phyloP scores from a whole-genome alignment of 2,113 vertebrate species.

The Gobius niger region DNA sequence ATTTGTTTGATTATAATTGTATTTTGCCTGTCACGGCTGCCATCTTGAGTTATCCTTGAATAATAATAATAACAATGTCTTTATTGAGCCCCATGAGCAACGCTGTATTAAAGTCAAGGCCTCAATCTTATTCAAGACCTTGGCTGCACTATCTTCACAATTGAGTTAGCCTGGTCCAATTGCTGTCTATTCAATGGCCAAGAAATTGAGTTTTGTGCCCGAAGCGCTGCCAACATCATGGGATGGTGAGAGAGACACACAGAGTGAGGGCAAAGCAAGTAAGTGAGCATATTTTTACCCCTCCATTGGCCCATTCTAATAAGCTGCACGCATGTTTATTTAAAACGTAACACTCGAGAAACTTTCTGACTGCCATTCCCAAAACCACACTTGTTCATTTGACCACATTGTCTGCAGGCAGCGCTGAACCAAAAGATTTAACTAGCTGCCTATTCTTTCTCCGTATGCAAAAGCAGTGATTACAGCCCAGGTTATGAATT shows the following conservation, averaged over 20 bases:
- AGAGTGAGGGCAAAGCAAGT: constrained; percentile 42
- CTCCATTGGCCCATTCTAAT: constrained; percentile 34
- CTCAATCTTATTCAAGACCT: constrained; percentile 79
- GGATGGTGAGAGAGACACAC: constrained; percentile 49
- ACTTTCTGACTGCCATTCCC: constrained; percentile 50
- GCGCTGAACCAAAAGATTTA: constrained; percentile 49
- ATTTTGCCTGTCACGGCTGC: constrained; percentile 53
- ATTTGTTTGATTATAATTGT: constrained; percentile 44
- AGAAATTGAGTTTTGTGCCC: constrained; percentile 81
- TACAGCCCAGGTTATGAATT: constrained; percentile 63
- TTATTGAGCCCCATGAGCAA: constrained; percentile 70
- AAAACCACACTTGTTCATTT: constrained; percentile 41
- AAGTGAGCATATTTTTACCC: constrained; percentile 66
- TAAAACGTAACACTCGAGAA: constrained; percentile 51
- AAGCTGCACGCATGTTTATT: constrained; percentile 50
- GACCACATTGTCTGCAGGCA: constrained; percentile 41
- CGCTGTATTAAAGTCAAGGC: constrained; percentile 74
- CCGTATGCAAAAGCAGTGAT: constrained; percentile 63
- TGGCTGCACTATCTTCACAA: constrained; percentile 73
- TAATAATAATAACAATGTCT: constrained; percentile 61
- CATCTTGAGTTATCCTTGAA: constrained; percentile 67
- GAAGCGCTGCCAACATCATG: constrained; percentile 68
- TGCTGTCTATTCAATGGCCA: constrained; percentile 77
- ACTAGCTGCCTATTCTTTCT: constrained; percentile 26
- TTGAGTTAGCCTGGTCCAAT: constrained; percentile 78